Evolutionary conservation across 2,113 vertebrate genomes (phyloP).

Genomic region (Salvator merianae): DNA sequence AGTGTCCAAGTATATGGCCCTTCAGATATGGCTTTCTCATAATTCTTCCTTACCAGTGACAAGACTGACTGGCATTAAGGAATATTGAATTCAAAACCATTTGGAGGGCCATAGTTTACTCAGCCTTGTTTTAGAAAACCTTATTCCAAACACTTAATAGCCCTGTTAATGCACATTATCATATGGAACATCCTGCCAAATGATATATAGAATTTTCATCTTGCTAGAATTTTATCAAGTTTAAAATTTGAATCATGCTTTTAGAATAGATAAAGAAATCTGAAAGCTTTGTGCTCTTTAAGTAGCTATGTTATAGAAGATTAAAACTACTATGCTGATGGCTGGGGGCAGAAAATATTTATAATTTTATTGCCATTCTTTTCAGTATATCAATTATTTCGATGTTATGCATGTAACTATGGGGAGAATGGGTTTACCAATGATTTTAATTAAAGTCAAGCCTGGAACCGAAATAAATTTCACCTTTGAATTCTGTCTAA

Average conservation of each 20-base stretch:
- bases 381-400: background rate
- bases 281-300: background rate
- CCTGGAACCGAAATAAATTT: conserved; percentile 22
- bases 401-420: background rate
- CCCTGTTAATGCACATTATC: too few relatives aligned
- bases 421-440: background rate
- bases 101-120: background rate
- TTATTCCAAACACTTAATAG: background rate
- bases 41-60: too few relatives aligned
- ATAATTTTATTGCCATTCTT: background rate
- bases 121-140: background rate
- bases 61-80: too few relatives aligned
- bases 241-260: too few relatives aligned
- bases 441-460: conserved; percentile 30
- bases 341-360: background rate
- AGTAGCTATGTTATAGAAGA: background rate
- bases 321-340: background rate
- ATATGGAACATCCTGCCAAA: background rate
- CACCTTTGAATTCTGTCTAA: conserved; percentile 61
- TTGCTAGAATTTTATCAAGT: too few relatives aligned
- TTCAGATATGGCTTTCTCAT: too few relatives aligned
- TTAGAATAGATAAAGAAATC: background rate
- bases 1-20: too few relatives aligned
- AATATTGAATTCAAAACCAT: too few relatives aligned
- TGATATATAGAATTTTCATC: background rate